Evolutionary conservation across 2,113 vertebrate species (phyloP).

Genomic region (Saguinus imperator): DNA sequence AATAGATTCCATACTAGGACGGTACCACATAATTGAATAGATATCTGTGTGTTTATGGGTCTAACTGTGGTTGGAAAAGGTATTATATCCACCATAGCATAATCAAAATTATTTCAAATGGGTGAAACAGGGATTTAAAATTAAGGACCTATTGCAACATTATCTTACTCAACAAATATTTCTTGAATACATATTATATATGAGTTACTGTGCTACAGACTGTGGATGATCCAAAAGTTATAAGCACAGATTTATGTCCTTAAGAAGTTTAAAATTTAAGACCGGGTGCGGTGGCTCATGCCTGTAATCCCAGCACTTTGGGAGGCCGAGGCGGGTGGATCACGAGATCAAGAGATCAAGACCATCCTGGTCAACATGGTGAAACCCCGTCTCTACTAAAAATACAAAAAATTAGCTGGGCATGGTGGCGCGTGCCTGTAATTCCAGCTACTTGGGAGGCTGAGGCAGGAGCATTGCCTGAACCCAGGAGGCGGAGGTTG

Average conservation of each 20-base stretch:
- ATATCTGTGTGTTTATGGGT: neutral
- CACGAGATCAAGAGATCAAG: no score
- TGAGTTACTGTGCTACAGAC: neutral
- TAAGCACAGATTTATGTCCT: neutral
- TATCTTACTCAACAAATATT: neutral
- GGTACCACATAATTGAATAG: neutral
- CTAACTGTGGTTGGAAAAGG: neutral
- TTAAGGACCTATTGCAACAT: neutral
- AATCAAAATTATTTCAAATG: conserved; percentile 2
- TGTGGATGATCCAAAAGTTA: neutral
- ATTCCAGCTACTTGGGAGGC: no score
- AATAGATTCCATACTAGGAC: neutral
- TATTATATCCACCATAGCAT: neutral
- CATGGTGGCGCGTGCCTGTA: no score
- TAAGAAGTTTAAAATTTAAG: neutral
- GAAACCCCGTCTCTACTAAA: no score
- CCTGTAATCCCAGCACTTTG: no score
- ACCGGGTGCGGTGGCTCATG: no score
- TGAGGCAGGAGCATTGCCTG: no score
- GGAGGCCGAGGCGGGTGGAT: no score
- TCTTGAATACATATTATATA: neutral
- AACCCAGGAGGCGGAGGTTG: no score
- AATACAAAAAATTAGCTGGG: no score
- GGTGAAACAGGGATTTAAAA: neutral
- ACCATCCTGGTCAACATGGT: no score